These are phyloP conservation scores for Trichonephila inaurata DNA, from an alignment of 1,140 invertebrate genomes.

Conservation along the genomic window DNA sequence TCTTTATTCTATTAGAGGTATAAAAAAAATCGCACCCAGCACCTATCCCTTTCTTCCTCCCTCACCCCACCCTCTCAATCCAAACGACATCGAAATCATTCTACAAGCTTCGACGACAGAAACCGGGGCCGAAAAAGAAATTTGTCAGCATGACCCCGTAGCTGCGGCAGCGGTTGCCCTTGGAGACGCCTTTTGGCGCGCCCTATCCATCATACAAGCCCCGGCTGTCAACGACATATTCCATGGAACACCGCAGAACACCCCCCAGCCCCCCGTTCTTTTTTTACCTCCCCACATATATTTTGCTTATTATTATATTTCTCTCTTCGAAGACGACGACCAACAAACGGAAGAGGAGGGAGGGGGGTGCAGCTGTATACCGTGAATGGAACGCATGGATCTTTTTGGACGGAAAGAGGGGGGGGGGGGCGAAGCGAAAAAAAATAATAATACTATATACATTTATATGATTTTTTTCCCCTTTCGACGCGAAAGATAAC, in stretches of 20 bases:
- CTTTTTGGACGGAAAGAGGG: neutral
- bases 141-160: conserved; percentile 74
- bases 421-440: neutral
- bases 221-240: conserved; percentile 65
- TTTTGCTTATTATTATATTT: conserved; percentile 54
- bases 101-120: conserved; percentile 56
- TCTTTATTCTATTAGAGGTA: too few relatives aligned
- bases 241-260: conserved; percentile 66
- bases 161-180: conserved; percentile 70
- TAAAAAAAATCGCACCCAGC: neutral
- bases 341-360: conserved; percentile 44
- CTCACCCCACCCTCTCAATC: neutral
- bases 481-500: conserved; percentile 9
- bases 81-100: conserved; percentile 41
- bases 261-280: neutral
- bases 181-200: conserved; percentile 34
- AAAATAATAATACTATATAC: neutral
- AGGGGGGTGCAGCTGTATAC: neutral
- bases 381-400: neutral
- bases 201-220: conserved; percentile 51
- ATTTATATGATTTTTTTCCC: neutral
- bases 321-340: neutral
- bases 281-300: conserved; percentile 33
- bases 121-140: conserved; percentile 66
- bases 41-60: neutral